Evolutionary conservation across 2,888 invertebrate species (phyloP), one percentile per base, ranked within the genome.

Genomic region (Dynastes maya): DNA sequence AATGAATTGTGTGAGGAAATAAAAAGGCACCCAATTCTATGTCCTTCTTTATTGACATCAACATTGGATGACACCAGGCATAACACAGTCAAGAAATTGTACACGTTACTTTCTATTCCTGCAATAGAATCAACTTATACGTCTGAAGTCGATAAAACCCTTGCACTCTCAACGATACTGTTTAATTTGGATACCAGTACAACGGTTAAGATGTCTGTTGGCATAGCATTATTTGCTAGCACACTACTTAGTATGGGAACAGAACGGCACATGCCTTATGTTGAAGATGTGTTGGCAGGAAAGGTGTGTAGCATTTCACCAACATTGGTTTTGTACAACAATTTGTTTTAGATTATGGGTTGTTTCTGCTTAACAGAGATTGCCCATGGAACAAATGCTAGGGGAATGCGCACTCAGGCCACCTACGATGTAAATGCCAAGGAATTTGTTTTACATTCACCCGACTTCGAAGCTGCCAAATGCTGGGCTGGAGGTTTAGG

Each of bases 321-420:
- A 8, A 16, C 51, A 1, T 45, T 53, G 4, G n/a, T 49, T 40
- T 53, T 53, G 5, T 53, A n/a, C 53, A 16, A 55, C 9, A 16
- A 2, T 8, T 49, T 64, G 22, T 81, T 81, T 55, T 78, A 93
- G 89, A 90, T 92, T 77, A 85, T 91, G 82, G 95, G 94, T 2
- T 94, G 96, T 84, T 97, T 96, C 88, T 95, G 96, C 0, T 87
- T 98, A 64, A 98, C 98, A 0, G 98, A 98, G 89, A 92, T 98
- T 8, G 92, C 95, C 0, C 98, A 98, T 87, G 98, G 98, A 0
- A 96, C 96, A 37, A 98, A 98, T 87, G 95, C 96, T 0, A 94
- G 94, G 85, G 94, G 94, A 2, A 95, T 98, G 94, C 91, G 94
- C 83, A 97, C 97, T 0, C 94, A 93, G 0, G 97, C 97, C 0